Conservation (phyloP, 2,888 invertebrate genomes). For the Mesodorylaimus sp. region DNA sequence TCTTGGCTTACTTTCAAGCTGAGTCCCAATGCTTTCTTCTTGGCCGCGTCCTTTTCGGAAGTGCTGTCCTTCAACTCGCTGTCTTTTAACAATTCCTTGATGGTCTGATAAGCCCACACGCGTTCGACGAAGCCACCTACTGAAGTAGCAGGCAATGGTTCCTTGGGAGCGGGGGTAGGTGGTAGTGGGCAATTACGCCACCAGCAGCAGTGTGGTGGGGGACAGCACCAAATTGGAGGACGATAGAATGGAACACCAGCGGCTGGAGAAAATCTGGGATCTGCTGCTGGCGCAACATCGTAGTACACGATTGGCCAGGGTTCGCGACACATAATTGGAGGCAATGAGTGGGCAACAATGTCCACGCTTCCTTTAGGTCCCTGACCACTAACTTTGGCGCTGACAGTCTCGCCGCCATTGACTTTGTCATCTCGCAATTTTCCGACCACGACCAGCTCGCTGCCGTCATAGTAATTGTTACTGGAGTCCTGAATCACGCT, state of each 20-base stretch:
- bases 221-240: neutral
- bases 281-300: neutral
- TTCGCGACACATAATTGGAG: neutral
- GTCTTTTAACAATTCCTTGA: constrained; percentile 45
- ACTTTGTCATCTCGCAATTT: constrained; percentile 40
- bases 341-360: constrained; percentile 7
- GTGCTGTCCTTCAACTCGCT: constrained; percentile 18
- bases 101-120: constrained; percentile 49
- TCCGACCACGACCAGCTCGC: constrained; percentile 47
- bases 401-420: constrained; percentile 48
- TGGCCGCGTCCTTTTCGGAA: constrained; percentile 14
- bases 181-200: constrained; percentile 1
- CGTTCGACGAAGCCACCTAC: constrained; percentile 35
- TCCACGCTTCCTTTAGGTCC: constrained; percentile 33
- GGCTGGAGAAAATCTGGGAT: neutral
- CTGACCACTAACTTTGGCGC: constrained; percentile 46
- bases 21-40: constrained; percentile 40
- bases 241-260: neutral
- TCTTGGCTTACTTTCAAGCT: constrained; percentile 45
- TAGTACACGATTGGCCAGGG: neutral
- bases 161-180: constrained; percentile 40
- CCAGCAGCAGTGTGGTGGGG: constrained; percentile 11
- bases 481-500: constrained; percentile 33
- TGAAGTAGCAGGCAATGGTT: neutral
- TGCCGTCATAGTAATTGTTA: constrained; percentile 45